Evolutionary conservation across 1,140 invertebrate genomes (phyloP).

Genomic region (Drosophila guanche): DNA sequence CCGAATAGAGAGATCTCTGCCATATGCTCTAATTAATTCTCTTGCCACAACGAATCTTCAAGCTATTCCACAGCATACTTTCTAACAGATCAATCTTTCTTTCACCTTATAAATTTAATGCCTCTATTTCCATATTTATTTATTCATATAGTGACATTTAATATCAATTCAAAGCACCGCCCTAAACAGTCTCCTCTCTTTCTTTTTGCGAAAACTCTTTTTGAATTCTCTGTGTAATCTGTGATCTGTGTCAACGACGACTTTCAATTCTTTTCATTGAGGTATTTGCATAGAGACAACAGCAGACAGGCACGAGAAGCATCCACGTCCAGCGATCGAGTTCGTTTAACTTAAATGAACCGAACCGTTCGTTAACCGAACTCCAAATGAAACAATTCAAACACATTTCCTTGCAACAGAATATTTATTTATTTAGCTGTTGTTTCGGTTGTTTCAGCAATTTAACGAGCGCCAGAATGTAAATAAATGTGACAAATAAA

Average conservation of each 20-base stretch:
- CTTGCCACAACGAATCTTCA: slow-evolving; percentile 29
- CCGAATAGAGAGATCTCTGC: slow-evolving; percentile 11
- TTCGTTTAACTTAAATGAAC: slow-evolving; percentile 28
- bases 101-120: slow-evolving; percentile 23
- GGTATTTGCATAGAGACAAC: slow-evolving; percentile 55
- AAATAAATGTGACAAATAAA: slow-evolving; percentile 17
- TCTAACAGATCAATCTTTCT: slow-evolving; percentile 39
- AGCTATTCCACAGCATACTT: slow-evolving; percentile 38
- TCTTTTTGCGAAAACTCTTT: slow-evolving; percentile 26
- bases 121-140: slow-evolving; percentile 40
- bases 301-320: slow-evolving; percentile 18
- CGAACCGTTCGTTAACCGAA: slow-evolving; percentile 1
- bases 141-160: slow-evolving; percentile 2
- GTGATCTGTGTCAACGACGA: slow-evolving; percentile 67
- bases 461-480: slow-evolving; percentile 15
- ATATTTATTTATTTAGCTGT: not conserved
- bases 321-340: not conserved
- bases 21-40: slow-evolving; percentile 44
- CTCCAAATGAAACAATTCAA: too few species aligned
- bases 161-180: too few species aligned
- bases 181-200: slow-evolving; percentile 26
- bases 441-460: not conserved
- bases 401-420: too few species aligned
- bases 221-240: slow-evolving; percentile 39
- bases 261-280: slow-evolving; percentile 63